Base-by-base conservation (phyloP, 2,797 vertebrate species). In the Diceros bicornis region DNA sequence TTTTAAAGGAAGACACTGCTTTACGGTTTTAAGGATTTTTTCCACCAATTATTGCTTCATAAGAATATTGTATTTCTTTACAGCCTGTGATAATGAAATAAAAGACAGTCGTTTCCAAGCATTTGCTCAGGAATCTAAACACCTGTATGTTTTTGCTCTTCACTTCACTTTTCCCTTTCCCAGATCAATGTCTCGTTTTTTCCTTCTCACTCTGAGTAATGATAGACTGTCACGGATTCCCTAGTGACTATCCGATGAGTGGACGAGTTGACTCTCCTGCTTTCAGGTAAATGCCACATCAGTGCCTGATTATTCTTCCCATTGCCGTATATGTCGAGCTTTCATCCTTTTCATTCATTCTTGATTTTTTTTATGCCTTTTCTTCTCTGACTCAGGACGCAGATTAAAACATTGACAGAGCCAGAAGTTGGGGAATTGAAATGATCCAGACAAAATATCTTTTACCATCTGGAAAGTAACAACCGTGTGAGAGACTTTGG, bases 71-170 rank as follows among this genome's bases (percentile, higher is more conserved):
- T 72, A 66, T 87, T 91, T 78, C 14, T 57, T 92, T 81, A 72
- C 0, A 52, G 5, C 0, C 5, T 66, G 9, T 77, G 8, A 62
- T 21, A 79, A 88, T 77, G 16, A 81, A 87, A 57, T 57, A 50
- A 83, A 89, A 81, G 20, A 23, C 0, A 89, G 8, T 27, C 85
- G 6, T 75, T 62, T 27, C 59, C 4, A 66, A 95, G 9, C 7
- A 61, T 96, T 91, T 86, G 9, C 41, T 89, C 14, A 75, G 23
- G 23, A 93, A 88, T 93, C 5, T 27, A 71, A 95, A 47, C 1
- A 78, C 11, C 2, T 69, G 17, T 77, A 29, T 41, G 0, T 16
- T 69, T 93, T 59, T 86, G 16, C 41, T 69, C n/a, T 94, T 71
- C 13, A 74, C 62, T 41, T 69, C 14, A 69, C 32, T 83, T 91